phyloP scores from a whole-genome alignment of 2,888 invertebrate genomes.

The Heliconius charithonia region DNA sequence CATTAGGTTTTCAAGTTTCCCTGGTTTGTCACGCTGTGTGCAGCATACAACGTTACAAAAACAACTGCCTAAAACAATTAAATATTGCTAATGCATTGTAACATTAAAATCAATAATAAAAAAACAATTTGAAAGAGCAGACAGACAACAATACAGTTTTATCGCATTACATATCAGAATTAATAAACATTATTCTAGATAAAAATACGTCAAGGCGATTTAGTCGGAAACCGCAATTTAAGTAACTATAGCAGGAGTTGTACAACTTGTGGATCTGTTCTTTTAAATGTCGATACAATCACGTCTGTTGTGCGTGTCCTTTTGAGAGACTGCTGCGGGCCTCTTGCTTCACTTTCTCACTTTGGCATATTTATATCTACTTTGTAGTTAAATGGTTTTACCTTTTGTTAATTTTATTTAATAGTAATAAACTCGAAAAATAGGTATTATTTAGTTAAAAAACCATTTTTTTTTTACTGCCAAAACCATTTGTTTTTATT shows the following conservation, averaged over 20 bases:
- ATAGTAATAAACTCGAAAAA: too few relatives aligned
- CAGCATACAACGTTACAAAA: too few relatives aligned
- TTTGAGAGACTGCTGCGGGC: background rate
- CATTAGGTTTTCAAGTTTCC: too few relatives aligned
- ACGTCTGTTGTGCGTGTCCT: constrained; percentile 13
- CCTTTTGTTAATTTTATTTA: too few relatives aligned
- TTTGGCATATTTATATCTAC: too few relatives aligned
- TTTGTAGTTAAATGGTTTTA: background rate
- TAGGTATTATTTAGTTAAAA: too few relatives aligned
- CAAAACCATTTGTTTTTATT: too few relatives aligned
- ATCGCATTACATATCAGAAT: constrained; percentile 11
- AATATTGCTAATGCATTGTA: background rate
- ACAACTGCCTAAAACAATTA: too few relatives aligned
- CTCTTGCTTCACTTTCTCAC: background rate
- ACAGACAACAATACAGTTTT: background rate
- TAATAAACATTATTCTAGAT: constrained; percentile 33
- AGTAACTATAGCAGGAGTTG: background rate
- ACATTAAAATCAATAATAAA: background rate
- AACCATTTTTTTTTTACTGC: too few relatives aligned
- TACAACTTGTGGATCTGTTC: background rate
- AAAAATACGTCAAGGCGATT: constrained; percentile 35
- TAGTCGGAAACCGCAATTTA: constrained; percentile 23
- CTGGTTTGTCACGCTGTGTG: too few relatives aligned
- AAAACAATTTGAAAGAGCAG: background rate
- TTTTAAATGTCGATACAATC: constrained; percentile 15